These are phyloP conservation scores for Pygocentrus nattereri DNA, from an alignment of 2,797 vertebrate species.

Conservation along the genomic window DNA sequence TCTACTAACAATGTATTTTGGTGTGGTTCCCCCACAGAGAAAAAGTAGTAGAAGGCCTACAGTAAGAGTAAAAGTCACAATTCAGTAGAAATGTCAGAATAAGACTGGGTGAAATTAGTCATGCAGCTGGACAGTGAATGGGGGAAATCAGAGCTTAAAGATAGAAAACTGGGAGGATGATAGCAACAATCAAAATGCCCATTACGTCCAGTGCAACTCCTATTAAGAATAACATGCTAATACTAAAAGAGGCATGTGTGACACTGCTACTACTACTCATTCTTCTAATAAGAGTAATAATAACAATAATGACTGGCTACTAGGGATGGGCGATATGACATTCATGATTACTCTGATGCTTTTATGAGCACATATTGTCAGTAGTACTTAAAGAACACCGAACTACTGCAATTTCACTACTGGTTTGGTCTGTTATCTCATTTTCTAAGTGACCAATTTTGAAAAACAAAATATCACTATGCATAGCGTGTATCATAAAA, in stretches of 20 bases:
- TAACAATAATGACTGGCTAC: too few relatives aligned
- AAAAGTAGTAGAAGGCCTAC: not conserved
- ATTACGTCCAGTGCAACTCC: not conserved
- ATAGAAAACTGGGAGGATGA: not conserved
- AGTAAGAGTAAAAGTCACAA: not conserved
- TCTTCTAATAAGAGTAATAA: too few relatives aligned
- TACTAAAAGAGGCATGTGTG: not conserved
- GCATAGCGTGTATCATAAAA: too few relatives aligned
- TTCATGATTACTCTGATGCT: too few relatives aligned
- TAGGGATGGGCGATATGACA: too few relatives aligned
- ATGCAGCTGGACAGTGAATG: not conserved
- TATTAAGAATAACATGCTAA: too few relatives aligned
- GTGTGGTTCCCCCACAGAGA: not conserved
- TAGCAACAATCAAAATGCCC: not conserved
- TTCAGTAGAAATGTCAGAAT: not conserved
- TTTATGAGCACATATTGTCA: too few relatives aligned
- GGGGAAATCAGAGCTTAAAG: not conserved
- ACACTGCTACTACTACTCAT: not conserved
- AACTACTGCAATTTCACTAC: too few relatives aligned
- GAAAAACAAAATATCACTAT: too few relatives aligned
- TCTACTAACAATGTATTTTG: not conserved
- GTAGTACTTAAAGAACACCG: too few relatives aligned
- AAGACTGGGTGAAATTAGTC: not conserved
- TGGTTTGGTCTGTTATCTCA: too few relatives aligned
- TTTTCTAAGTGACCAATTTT: too few relatives aligned